Conservation (phyloP, 2,113 vertebrate species). For the Sinocyclocheilus maitianheensis region DNA sequence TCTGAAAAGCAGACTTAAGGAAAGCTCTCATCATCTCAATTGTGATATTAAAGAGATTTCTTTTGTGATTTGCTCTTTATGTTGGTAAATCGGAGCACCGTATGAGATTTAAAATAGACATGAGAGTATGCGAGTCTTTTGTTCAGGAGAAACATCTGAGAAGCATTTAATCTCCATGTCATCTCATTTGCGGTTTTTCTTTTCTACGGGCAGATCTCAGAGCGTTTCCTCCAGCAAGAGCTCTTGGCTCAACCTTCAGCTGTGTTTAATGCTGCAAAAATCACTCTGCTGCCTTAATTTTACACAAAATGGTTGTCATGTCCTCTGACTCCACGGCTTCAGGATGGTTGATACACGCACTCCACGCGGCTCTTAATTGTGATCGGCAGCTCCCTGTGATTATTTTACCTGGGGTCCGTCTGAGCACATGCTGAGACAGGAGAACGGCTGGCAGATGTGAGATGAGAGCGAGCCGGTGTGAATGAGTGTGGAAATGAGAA, state of each 20-base stretch:
- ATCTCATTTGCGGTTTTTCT: background rate
- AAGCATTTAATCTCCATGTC: background rate
- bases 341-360: background rate
- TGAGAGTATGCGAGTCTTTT: background rate
- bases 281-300: no score
- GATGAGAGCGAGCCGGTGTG: background rate
- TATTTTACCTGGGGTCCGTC: background rate
- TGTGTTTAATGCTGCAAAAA: no score
- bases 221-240: no score
- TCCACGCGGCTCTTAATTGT: background rate
- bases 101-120: background rate
- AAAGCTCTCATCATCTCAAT: background rate
- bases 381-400: background rate
- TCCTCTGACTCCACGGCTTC: background rate
- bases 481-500: no score
- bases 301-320: background rate
- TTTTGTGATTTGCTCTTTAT: background rate
- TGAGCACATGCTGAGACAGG: background rate
- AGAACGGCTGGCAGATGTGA: slow-evolving; percentile 3
- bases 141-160: background rate
- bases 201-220: no score
- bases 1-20: no score
- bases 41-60: background rate
- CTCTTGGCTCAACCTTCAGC: no score
- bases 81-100: background rate